Base-by-base conservation (phyloP, 2,888 invertebrate species). In the Belgica antarctica region DNA sequence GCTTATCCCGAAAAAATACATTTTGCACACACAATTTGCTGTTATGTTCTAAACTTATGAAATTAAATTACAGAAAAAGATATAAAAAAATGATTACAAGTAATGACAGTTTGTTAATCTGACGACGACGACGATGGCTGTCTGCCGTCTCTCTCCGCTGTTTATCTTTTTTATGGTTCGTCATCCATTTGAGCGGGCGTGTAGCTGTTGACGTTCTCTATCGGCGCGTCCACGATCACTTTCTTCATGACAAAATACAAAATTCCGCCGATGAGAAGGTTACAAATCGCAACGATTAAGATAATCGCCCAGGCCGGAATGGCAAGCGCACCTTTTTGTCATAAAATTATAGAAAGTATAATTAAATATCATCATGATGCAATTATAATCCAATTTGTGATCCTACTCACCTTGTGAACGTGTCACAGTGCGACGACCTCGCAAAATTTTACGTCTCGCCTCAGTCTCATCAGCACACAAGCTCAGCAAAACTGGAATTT, bases 251-350 rank as follows among this genome's bases (percentile, higher is more conserved):
- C 78, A 0, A 85, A 80, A 75, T 88, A 92, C 0, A 90, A 76
- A 5, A 87, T 81, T 1, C 83, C 90, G 47, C 90, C 91, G n/a
- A 87, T 75, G 2, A 87, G 71, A 31, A 92, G 77, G 84, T 91
- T 88, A 57, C 84, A 85, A 10, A 90, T 77, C 22, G 87, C 90
- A 17, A 88, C 81, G 74, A 91, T 78, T 25, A 89, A 76, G 71
- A 89, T 85, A 71, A 90, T 85, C 0, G 88, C 87, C 90, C 91
- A 92, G 0, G 89, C 89, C 72, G 92, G 90, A 73, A 91, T 85
- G 8, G 86, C 84, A 69, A 85, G 84, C 63, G 87, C 86, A 78
- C 79, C 90, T 90, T 73, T 65, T 75, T n/a, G n/a, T 72, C 78
- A 78, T 70, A n/a, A n/a, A n/a, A n/a, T n/a, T n/a, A 73, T 19